Base-by-base conservation (phyloP, 2,888 invertebrate genomes). In the Hoplodrina blanda region DNA sequence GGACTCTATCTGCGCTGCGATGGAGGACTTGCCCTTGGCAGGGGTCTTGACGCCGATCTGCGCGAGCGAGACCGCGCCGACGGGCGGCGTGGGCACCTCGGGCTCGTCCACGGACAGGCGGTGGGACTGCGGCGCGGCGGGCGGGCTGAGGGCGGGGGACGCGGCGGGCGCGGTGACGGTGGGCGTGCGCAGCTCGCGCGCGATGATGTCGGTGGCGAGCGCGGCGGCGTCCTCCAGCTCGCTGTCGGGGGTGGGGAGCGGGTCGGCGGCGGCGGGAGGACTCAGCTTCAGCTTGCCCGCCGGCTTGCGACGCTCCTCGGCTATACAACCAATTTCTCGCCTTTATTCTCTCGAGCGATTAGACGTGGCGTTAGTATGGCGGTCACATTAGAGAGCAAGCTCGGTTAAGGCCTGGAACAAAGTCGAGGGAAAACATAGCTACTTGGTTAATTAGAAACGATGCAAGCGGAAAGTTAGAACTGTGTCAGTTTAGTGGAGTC, bases 341-440 rank as follows among this genome's bases (percentile, higher is more conserved):
- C 95, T 92, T 95, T 94, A 94, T 91, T 92, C 93, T 93, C 94
- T 92, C 90, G 90, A 91, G 92, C 91, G 92, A 89, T 96, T 95
- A 96, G 91, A 91, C 94, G 90, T 91, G 93, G 92, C 95, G 95
- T 96, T 96, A 96, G 96, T 96, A 95, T 93, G 89, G 96, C 95
- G 93, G 91, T 96, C 96, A 96, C 96, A 96, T 95, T 95, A 96
- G 91, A 93, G 96, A 94, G 94, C 96, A 96, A 96, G 96, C 96
- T 94, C 96, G 96, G 96, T 96, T 96, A 96, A 95, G 94, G 96
- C 96, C 96, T 96, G 96, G 94, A 96, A 96, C 96, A 96, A 95
- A 95, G 93, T 96, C 91, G 94, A 94, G 94, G 94, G 95, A 95
- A 94, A 95, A 95, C 93, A 91, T 85, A 92, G 92, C 95, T 93